Base-by-base conservation (phyloP, 2,797 vertebrate genomes). In the Gymnodraco acuticeps region DNA sequence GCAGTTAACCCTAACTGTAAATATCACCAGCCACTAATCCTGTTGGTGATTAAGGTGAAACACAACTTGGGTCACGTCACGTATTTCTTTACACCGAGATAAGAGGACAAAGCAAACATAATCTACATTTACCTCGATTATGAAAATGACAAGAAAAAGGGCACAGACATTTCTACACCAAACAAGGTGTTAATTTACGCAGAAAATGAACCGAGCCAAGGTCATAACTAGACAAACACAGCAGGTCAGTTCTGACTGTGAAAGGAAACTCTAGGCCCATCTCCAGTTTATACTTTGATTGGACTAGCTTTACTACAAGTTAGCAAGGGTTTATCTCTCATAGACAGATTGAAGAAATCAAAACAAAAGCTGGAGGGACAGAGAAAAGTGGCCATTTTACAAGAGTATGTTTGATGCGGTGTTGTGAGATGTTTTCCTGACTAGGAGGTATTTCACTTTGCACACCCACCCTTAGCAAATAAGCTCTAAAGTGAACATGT, bases 391-490 rank as follows among this genome's bases (percentile, higher is more conserved):
- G 12, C n/a, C 5, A 10, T 55, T 20, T 52, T 65, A 70, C 50
- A 53, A 11, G 41, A 56, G 38, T 10, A 45, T 13, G 48, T 38
- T 14, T 45, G 27, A 27, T 33, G 31, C 0, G 31, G 33, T 33
- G 33, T 27, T 45, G 50, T 64, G 75, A 63, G 33, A 41, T 19
- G 41, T 66, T 73, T 72, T 71, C 27, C 45, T 62, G 11, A 55
- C 17, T 19, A 15, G 59, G 52, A 42, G 73, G 64, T 50, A 64
- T 62, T 75, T 81, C 73, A 65, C 70, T 70, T 64, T 41, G 48
- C 70, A 75, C 72, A 62, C 75, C 70, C 70, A 72, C 33, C 8
- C 80, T 67, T 11, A 72, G 73, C 63, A 83, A 81, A 82, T 23
- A 85, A 5, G 47, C 52, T 55, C 52, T 47, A 5, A 47, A 56